phyloP scores from a whole-genome alignment of 1,140 invertebrate genomes.

The Drosophila triauraria region DNA sequence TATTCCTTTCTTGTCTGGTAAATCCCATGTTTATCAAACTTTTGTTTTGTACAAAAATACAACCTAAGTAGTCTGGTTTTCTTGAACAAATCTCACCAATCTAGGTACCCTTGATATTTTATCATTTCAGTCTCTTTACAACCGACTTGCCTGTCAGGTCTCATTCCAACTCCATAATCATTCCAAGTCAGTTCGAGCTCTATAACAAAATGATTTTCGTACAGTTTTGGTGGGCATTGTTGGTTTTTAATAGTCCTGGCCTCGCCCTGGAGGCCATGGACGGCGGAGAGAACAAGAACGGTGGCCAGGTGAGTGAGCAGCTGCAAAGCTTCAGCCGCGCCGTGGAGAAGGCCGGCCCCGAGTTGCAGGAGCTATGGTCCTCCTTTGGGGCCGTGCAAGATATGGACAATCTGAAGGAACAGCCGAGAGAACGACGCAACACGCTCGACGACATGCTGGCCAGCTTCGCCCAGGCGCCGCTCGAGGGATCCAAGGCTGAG shows the following conservation, averaged over 20 bases:
- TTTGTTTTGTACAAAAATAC: not conserved
- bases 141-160: not conserved
- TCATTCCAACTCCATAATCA: not conserved
- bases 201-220: not conserved
- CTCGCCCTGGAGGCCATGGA: no score
- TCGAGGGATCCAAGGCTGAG: not conserved
- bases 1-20: no score
- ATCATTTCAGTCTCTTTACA: no score
- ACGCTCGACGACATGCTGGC: not conserved
- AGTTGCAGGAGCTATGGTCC: constrained; percentile 6
- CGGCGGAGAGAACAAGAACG: not conserved
- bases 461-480: no score
- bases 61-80: not conserved
- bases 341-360: not conserved
- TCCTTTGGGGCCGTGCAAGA: not conserved
- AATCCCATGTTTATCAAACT: not conserved
- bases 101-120: no score
- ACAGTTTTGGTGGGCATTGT: not conserved
- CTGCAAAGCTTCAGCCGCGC: not conserved
- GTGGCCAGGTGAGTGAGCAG: not conserved
- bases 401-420: not conserved
- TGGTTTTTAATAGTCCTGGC: not conserved
- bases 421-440: not conserved
- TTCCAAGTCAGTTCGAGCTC: no score
- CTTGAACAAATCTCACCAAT: no score